Conservation (phyloP, 2,797 vertebrate species). For the Sebastes taczanowskii region DNA sequence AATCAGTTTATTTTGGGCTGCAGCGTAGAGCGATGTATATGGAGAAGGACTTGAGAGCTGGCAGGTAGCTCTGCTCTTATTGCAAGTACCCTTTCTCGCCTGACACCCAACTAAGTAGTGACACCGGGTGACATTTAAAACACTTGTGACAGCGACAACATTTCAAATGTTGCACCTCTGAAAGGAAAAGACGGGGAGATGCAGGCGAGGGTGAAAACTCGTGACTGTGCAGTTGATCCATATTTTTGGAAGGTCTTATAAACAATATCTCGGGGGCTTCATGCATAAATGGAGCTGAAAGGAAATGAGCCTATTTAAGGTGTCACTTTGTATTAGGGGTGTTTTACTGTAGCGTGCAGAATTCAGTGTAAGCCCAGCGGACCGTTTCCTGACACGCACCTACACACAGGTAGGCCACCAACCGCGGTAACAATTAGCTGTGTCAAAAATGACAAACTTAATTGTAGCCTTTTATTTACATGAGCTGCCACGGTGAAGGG, state of each 20-base stretch:
- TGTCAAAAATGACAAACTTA: constrained; percentile 43
- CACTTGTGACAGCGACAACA: constrained; percentile 46
- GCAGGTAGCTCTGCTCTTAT: constrained; percentile 42
- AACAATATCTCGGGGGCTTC: constrained; percentile 37
- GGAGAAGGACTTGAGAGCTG: constrained; percentile 20
- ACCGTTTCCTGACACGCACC: constrained; percentile 25
- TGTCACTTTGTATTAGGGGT: constrained; percentile 40
- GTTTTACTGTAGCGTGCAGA: not conserved
- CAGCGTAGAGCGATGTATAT: not conserved
- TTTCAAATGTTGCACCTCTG: constrained; percentile 37
- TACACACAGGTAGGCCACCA: constrained; percentile 36
- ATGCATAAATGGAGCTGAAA: constrained; percentile 25
- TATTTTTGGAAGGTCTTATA: constrained; percentile 41
- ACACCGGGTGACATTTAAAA: constrained; percentile 68
- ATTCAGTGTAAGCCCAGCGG: not conserved
- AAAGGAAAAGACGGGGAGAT: constrained; percentile 6
- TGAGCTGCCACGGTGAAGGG: not conserved
- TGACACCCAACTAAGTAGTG: constrained; percentile 40
- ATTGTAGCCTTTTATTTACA: constrained; percentile 33
- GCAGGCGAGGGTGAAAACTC: not conserved
- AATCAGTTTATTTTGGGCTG: constrained; percentile 56
- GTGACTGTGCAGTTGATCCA: constrained; percentile 1
- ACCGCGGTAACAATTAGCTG: constrained; percentile 12
- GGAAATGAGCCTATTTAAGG: constrained; percentile 42
- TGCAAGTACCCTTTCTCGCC: constrained; percentile 22